phyloP scores from a whole-genome alignment of 2,113 vertebrate genomes.

The Paracanthobrama guichenoti region DNA sequence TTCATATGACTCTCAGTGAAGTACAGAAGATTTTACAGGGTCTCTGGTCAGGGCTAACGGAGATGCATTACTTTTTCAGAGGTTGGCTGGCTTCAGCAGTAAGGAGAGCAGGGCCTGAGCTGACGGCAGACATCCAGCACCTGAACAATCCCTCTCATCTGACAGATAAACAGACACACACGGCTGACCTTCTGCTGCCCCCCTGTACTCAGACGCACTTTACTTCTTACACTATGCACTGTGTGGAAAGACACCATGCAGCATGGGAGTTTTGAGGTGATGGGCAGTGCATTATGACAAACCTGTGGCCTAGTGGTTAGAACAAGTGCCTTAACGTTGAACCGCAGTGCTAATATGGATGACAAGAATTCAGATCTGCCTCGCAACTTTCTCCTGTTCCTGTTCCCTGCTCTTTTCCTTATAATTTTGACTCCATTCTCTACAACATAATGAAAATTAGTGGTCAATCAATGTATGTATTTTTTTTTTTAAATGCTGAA shows the following conservation, averaged over 20 bases:
- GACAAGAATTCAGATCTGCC: not conserved
- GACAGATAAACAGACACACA: constrained; percentile 28
- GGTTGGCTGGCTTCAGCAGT: not conserved
- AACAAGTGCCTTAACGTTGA: not conserved
- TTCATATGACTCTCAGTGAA: not conserved
- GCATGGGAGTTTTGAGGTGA: not conserved
- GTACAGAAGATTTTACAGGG: not conserved
- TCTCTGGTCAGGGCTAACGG: constrained; percentile 14
- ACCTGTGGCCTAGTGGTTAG: not conserved
- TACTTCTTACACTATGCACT: constrained; percentile 16
- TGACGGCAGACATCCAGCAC: constrained; percentile 25
- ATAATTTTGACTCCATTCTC: not conserved
- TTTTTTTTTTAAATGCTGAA: not conserved
- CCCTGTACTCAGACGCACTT: not conserved
- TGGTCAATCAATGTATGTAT: not conserved
- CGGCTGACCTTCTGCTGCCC: constrained; percentile 32
- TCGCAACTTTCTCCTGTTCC: too few species aligned
- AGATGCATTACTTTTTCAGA: constrained; percentile 44
- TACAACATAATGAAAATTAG: not conserved
- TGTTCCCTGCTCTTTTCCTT: not conserved
- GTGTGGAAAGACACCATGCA: too few species aligned
- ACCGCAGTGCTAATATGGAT: not conserved
- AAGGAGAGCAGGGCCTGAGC: constrained; percentile 15
- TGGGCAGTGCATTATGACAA: not conserved
- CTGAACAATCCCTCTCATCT: constrained; percentile 27